A percentile compares a stretch with the other conserved stretches of the same genome.
phyloP scores from a whole-genome alignment of 2,888 invertebrate species.

The Nomada hirtipes region DNA sequence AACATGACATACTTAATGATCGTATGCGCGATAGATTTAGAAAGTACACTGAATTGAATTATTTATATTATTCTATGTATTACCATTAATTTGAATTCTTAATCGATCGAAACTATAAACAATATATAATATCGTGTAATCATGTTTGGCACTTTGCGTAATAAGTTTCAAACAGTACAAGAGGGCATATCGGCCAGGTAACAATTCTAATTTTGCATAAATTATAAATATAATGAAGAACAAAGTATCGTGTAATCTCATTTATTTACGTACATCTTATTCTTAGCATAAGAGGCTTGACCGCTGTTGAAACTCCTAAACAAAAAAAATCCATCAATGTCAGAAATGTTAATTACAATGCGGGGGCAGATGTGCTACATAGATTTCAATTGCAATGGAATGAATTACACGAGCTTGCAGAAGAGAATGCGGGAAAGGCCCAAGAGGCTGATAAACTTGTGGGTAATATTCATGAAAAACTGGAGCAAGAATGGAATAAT shows the following conservation, averaged over 20 bases:
- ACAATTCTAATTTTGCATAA: conserved; percentile 16
- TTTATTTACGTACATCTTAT: background rate
- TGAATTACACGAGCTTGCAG: conserved; percentile 88
- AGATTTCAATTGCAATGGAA: conserved; percentile 91
- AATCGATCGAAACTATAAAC: background rate
- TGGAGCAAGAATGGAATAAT: conserved; percentile 84
- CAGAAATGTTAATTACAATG: conserved; percentile 85
- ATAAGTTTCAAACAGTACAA: conserved; percentile 82
- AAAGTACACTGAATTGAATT: background rate
- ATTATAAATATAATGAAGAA: background rate
- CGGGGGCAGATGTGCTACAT: conserved; percentile 89
- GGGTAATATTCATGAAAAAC: conserved; percentile 80
- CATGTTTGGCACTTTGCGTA: conserved; percentile 81
- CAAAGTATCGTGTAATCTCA: background rate
- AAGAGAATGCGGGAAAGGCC: conserved; percentile 87
- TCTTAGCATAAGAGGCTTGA: conserved; percentile 79
- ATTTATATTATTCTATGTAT: background rate
- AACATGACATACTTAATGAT: background rate
- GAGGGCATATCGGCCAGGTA: conserved; percentile 83
- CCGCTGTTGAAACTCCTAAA: conserved; percentile 74
- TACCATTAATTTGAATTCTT: background rate
- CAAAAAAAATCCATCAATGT: conserved; percentile 69
- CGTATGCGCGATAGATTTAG: background rate
- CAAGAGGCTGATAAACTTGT: conserved; percentile 85
- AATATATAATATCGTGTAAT: conserved; percentile 8